Base-by-base conservation (phyloP, 2,113 vertebrate genomes). In the Tetrao urogallus region DNA sequence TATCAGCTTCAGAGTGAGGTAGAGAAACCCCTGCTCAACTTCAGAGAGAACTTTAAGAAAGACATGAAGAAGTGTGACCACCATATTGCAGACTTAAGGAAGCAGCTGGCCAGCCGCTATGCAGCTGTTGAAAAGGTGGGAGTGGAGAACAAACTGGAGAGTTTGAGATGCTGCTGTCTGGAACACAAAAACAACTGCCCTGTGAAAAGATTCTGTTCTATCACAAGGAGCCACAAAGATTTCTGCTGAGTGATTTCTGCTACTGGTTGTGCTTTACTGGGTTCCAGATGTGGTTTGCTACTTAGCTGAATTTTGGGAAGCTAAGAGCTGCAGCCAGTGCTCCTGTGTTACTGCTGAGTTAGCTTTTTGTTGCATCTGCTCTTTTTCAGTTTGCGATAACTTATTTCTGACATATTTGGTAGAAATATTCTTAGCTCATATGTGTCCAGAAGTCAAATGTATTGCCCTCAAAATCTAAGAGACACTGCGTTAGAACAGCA, bases 31-130 rank as follows among this genome's bases (percentile, higher is more conserved):
- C 93, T 99, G 11, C 98, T 99, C 61, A 98, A 97, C 84, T 99
- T 99, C 97, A 97, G 99, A 5, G 99, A 99, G 96, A 99, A 99
- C 97, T 99, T 99, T 79, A 99, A 99, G 97, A 99, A 99, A 89
- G 99, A 99, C 97, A 98, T 99, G 99, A 99, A 99, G 75, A 98
- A 99, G 94, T 98, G 99, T 13, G 99, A 99, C 96, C 99, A 99
- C 93, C 99, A 99, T 91, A 99, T 99, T 4, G 97, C 98, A 0
- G 99, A 99, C 93, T 89, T 99, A 5, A 97, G 99, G 74, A 99
- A 99, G 95, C 99, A 99, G 86, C 98, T 99, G 32, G 98, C 98
- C n/a, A 98, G 98, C 71, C 98, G 99, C 71, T 98, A 98, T 1
- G 96, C 98, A 0, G 96, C 99, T 0, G 99, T 99, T 21, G 99